Conservation (phyloP, 2,797 vertebrate species). For the Coilia nasus region DNA sequence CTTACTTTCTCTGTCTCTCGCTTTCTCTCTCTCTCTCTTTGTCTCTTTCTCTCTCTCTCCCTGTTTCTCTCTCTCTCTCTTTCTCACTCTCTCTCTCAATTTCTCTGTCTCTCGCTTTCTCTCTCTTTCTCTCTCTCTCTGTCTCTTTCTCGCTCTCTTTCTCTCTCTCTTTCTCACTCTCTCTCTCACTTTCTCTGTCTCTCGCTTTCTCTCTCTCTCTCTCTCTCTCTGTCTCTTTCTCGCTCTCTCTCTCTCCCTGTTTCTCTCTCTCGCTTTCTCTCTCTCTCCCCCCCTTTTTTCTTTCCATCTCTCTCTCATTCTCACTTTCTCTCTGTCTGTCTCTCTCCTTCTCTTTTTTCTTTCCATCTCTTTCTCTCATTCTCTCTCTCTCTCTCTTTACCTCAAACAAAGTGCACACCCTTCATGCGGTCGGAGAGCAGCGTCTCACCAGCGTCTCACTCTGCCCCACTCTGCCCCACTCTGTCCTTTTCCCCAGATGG, state of each 20-base stretch:
- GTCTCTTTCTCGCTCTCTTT: neutral
- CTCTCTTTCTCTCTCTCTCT: neutral
- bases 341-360: neutral
- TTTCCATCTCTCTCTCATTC: neutral
- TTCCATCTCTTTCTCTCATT: neutral
- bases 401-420: neutral
- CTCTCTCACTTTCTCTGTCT: neutral
- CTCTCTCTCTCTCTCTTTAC: slow-evolving; percentile 6
- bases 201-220: neutral
- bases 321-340: neutral
- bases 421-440: slow-evolving; percentile 10
- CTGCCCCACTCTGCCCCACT: neutral
- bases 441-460: slow-evolving; percentile 26
- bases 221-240: too few relatives aligned
- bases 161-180: too few relatives aligned
- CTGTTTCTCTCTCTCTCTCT: too few relatives aligned
- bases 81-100: neutral
- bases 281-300: too few relatives aligned
- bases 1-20: too few relatives aligned
- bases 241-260: too few relatives aligned
- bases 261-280: too few relatives aligned
- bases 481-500: neutral
- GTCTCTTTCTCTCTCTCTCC: too few relatives aligned
- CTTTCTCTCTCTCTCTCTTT: too few relatives aligned
- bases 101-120: neutral